These are phyloP conservation scores for Cyphomyrmex costatus DNA, from an alignment of 1,140 invertebrate species.

Conservation along the genomic window DNA sequence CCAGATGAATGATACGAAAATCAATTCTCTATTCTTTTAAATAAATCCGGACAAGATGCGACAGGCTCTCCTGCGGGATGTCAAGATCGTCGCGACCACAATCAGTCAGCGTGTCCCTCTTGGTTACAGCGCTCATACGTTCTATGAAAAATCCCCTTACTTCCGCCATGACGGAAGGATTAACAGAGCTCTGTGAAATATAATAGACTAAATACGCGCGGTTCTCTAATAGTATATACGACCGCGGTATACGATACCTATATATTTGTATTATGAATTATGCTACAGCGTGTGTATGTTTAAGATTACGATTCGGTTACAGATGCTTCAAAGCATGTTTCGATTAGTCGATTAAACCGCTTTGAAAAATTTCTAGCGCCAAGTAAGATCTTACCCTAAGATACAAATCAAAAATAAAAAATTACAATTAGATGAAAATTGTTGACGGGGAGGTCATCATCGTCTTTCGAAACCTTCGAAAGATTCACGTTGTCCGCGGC, in stretches of 20 bases:
- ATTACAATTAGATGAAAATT: background rate
- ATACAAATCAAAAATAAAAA: background rate
- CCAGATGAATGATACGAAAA: constrained; percentile 24
- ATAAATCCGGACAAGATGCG: constrained; percentile 68
- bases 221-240: constrained; percentile 3
- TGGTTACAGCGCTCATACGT: constrained; percentile 86
- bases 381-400: background rate
- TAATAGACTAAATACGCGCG: constrained; percentile 67
- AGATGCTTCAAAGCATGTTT: too few species aligned
- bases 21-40: constrained; percentile 73
- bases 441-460: background rate
- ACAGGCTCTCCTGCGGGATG: constrained; percentile 80
- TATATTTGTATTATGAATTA: background rate
- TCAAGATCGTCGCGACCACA: constrained; percentile 85
- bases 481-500: background rate
- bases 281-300: background rate
- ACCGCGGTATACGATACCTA: background rate
- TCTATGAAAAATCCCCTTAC: constrained; percentile 81
- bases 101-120: constrained; percentile 86
- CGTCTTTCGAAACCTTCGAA: background rate
- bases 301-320: too few species aligned
- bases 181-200: constrained; percentile 66
- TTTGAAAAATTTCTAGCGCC: too few species aligned
- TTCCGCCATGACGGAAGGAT: constrained; percentile 65
- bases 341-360: too few species aligned